phyloP scores from a whole-genome alignment of 2,888 invertebrate genomes.

The Synergus itoensis region DNA sequence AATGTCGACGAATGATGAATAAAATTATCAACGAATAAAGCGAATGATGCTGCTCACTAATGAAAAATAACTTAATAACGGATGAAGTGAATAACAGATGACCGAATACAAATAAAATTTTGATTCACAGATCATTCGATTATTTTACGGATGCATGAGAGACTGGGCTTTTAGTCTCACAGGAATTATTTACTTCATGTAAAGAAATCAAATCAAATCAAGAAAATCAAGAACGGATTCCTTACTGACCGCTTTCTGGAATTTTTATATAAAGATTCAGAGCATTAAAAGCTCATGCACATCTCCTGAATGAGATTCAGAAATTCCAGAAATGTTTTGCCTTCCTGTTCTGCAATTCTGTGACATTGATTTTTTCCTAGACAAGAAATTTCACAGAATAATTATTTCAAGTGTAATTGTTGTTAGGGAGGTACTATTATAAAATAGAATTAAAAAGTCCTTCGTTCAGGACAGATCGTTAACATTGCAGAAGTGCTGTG shows the following conservation, averaged over 20 bases:
- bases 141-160: no score
- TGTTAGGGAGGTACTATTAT: background rate
- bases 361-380: no score
- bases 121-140: no score
- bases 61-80: no score
- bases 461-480: constrained; percentile 1
- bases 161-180: no score
- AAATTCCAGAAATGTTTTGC: background rate
- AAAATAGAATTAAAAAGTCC: constrained; percentile 9
- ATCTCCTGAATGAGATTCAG: constrained; percentile 4
- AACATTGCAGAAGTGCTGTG: constrained; percentile 25
- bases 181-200: no score
- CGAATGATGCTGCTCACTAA: no score
- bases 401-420: background rate
- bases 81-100: no score
- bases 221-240: background rate
- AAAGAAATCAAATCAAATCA: background rate
- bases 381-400: background rate
- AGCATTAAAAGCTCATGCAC: background rate
- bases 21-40: no score
- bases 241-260: constrained; percentile 10
- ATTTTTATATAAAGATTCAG: constrained; percentile 19
- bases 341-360: no score
- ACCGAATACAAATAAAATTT: no score
- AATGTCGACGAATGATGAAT: no score